Percentiles rank a stretch among this genome's conserved stretches.
phyloP scores from a whole-genome alignment of 2,888 invertebrate genomes.

The Microchrysa polita region DNA sequence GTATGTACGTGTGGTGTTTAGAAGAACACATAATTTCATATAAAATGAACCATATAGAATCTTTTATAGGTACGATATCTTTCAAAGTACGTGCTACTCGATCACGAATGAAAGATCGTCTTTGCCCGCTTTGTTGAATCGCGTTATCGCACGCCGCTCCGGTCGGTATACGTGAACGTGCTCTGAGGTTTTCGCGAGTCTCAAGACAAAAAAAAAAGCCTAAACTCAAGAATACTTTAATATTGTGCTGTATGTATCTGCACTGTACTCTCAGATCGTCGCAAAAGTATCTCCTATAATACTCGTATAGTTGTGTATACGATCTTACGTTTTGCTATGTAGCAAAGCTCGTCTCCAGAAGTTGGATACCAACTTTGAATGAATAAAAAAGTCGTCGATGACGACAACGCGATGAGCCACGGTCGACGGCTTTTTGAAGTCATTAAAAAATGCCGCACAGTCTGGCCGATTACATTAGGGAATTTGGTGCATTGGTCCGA shows the following conservation, averaged over 20 bases:
- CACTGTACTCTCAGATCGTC: neutral
- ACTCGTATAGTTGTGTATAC: constrained; percentile 8
- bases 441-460: constrained; percentile 38
- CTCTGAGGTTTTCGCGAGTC: neutral
- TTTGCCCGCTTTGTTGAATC: neutral
- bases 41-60: too few relatives aligned
- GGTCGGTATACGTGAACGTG: constrained; percentile 26
- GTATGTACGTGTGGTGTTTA: neutral
- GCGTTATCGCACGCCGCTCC: too few relatives aligned
- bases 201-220: neutral
- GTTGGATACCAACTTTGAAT: neutral
- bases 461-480: constrained; percentile 27
- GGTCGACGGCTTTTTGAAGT: constrained; percentile 41
- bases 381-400: neutral
- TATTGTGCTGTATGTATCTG: neutral
- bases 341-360: neutral
- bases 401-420: constrained; percentile 30
- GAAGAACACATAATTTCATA: too few relatives aligned
- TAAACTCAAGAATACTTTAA: neutral
- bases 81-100: constrained; percentile 19
- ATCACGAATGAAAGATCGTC: constrained; percentile 33
- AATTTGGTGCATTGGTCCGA: too few relatives aligned
- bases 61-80: too few relatives aligned
- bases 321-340: neutral
- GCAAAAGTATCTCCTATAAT: neutral